Base-by-base conservation (phyloP, 1,140 invertebrate genomes). In the Philotrypesis tridentata region DNA sequence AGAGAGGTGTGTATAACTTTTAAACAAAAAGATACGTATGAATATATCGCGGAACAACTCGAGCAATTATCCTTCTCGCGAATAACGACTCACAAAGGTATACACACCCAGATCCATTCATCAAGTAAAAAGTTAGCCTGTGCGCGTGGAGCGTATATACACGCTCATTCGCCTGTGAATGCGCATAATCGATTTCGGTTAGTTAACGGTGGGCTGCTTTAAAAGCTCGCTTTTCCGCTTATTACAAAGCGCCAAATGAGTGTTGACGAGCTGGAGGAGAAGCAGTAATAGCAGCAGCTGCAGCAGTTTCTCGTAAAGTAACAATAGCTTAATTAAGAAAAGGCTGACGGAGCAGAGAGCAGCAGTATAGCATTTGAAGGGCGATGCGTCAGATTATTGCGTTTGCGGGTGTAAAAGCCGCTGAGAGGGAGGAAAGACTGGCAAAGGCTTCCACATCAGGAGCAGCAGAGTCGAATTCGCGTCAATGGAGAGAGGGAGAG, bases 281-380 rank as follows among this genome's bases (percentile, higher is more conserved):
- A n/a, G n/a, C n/a, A n/a, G n/a, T n/a, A n/a, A n/a, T n/a, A n/a
- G n/a, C 4, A 17, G 43, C 14, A 7, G n/a, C 14, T 6, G 48
- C 48, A n/a, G 48, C 21, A 55, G 48, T 21, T 55, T 3, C 4
- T 17, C 6, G 48, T 17, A 17, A 55, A 55, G n/a, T 55, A 67
- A 67, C 25, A 31, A 31, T 67, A 67, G 63, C 29, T 67, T 67
- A 67, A 67, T 67, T 67, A 67, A 27, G 63, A 67, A 67, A 67
- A 67, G 25, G 5, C 63, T 21, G 63, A 67, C 63, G 63, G n/a
- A 31, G 63, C 63, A 29, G 63, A 67, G 27, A 67, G 63, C 12
- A 17, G 63, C 1, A 29, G 29, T 29, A 29, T 23, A 3, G 63
- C n/a, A 23, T 17, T 12, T 27, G 29, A 31, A 31, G 63, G 25